Conservation (phyloP, 2,888 invertebrate genomes). For the Automeris io region DNA sequence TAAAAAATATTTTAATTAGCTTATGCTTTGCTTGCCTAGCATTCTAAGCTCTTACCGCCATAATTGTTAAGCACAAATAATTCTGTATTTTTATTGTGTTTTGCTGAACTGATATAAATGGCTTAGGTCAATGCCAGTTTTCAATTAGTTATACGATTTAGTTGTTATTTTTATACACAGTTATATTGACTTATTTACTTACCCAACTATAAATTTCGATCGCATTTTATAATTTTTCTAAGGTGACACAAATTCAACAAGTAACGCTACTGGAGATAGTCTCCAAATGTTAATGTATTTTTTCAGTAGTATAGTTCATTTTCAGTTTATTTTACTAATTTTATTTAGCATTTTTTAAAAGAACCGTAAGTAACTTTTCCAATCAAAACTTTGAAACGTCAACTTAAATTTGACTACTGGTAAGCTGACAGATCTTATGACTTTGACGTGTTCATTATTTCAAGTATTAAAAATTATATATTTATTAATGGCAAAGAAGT, state of each 20-base stretch:
- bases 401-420: not conserved
- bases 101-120: too few relatives aligned
- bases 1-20: too few relatives aligned
- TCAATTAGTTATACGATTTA: too few relatives aligned
- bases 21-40: too few relatives aligned
- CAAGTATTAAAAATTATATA: too few relatives aligned
- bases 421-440: conserved; percentile 12
- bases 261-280: not conserved
- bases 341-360: not conserved
- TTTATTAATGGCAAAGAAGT: too few relatives aligned
- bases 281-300: not conserved
- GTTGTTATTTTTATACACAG: not conserved
- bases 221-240: conserved; percentile 20
- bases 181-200: conserved; percentile 9
- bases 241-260: not conserved
- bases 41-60: too few relatives aligned
- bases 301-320: not conserved
- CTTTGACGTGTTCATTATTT: conserved; percentile 13
- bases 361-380: not conserved
- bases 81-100: too few relatives aligned
- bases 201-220: conserved; percentile 23
- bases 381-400: conserved; percentile 2
- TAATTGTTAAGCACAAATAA: too few relatives aligned
- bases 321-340: not conserved
- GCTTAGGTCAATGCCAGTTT: too few relatives aligned